Percentiles rank a stretch among this genome's conserved stretches.
Conservation (phyloP, 2,888 invertebrate species). For the Leptopilina myrica region DNA sequence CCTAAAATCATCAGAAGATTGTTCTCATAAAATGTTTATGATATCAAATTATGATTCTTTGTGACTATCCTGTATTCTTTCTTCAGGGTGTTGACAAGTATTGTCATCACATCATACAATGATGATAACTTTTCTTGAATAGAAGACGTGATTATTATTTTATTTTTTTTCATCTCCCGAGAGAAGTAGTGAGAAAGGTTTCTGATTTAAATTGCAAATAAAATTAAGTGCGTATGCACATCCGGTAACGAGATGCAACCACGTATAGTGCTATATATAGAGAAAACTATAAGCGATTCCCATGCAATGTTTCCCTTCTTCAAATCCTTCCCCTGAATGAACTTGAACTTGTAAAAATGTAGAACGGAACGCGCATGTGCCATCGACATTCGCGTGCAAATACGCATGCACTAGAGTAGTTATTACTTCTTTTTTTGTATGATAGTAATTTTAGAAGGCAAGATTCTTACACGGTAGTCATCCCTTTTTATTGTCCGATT, state of each 20-base stretch:
- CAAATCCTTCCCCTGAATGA: slow-evolving; percentile 19
- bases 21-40: no score
- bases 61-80: no score
- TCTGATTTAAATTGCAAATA: slow-evolving; percentile 36
- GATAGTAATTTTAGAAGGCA: no score
- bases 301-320: slow-evolving; percentile 35
- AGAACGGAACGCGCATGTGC: slow-evolving; percentile 35
- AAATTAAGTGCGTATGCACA: slow-evolving; percentile 36
- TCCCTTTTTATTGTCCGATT: no score
- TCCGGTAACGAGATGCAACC: slow-evolving; percentile 11
- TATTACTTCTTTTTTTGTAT: no score
- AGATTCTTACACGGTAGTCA: no score
- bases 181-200: slow-evolving; percentile 12
- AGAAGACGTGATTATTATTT: slow-evolving; percentile 4
- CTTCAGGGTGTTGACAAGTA: no score
- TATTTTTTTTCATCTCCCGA: background rate
- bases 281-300: slow-evolving; percentile 29
- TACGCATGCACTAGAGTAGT: background rate
- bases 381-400: slow-evolving; percentile 30
- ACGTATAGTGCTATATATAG: background rate
- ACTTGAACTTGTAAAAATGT: slow-evolving; percentile 36
- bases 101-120: no score
- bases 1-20: no score
- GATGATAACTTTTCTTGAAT: background rate
- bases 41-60: no score